Percentiles rank a stretch among this genome's conserved stretches.
phyloP scores from a whole-genome alignment of 2,888 invertebrate species.

The Drosophila falleni region DNA sequence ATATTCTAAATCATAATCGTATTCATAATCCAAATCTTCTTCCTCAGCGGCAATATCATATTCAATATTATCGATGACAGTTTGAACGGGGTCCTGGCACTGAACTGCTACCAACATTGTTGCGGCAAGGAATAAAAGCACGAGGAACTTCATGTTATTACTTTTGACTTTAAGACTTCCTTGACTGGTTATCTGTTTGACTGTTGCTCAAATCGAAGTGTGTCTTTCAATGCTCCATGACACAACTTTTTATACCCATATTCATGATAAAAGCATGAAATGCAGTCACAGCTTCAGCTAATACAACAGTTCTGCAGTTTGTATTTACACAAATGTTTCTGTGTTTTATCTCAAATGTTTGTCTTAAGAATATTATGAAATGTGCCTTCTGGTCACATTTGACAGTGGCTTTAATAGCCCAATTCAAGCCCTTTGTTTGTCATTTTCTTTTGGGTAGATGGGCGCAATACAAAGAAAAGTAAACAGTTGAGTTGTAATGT shows the following conservation, averaged over 20 bases:
- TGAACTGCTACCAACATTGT: conserved; percentile 23
- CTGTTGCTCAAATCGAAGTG: conserved; percentile 54
- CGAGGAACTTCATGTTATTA: conserved; percentile 61
- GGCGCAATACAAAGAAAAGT: conserved; percentile 5
- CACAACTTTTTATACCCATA: conserved; percentile 54
- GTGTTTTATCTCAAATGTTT: conserved; percentile 37
- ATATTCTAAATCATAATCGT: neutral
- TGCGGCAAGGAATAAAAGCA: conserved; percentile 40
- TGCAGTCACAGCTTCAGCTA: conserved; percentile 27
- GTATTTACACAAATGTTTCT: conserved; percentile 62
- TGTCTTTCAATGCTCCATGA: conserved; percentile 34
- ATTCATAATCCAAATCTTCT: too few relatives aligned
- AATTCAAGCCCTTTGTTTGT: conserved; percentile 30
- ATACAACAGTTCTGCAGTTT: conserved; percentile 25
- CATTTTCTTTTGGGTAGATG: conserved; percentile 1
- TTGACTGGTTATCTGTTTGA: conserved; percentile 39
- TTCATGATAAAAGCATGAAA: neutral
- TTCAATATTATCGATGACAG: neutral
- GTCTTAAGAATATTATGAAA: conserved; percentile 43
- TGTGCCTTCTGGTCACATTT: conserved; percentile 9
- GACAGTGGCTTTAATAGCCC: conserved; percentile 11
- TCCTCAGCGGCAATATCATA: neutral
- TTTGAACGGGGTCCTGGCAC: neutral
- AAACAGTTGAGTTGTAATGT: conserved; percentile 6
- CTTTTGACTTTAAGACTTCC: conserved; percentile 6